phyloP scores from a whole-genome alignment of 2,888 invertebrate genomes.

The Onthophagus sagittarius region DNA sequence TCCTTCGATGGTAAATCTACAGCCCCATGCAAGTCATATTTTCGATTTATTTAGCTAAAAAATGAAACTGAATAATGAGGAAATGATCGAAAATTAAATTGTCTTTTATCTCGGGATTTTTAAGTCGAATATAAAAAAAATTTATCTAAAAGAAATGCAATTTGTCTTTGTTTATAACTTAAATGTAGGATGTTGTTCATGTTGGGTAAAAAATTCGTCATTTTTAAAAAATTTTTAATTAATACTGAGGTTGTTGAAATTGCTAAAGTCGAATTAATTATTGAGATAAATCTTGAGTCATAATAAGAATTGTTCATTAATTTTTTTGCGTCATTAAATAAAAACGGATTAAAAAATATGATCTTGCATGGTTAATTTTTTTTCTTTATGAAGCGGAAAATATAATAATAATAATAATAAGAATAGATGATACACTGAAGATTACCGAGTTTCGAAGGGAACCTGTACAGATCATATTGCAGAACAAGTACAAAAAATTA shows the following conservation, averaged over 20 bases:
- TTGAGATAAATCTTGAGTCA: not conserved
- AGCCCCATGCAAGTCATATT: not conserved
- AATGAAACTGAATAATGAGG: not conserved
- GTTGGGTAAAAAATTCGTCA: not conserved
- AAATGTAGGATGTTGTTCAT: not conserved
- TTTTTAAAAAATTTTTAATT: not conserved
- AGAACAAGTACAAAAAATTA: slow-evolving; percentile 21
- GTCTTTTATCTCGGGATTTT: not conserved
- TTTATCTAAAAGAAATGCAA: not conserved
- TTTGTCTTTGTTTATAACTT: not conserved
- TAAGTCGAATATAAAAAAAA: not conserved
- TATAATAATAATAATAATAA: too few relatives aligned
- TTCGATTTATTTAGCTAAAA: not conserved
- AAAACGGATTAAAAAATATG: not conserved
- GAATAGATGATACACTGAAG: slow-evolving; percentile 15
- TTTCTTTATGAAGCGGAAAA: not conserved
- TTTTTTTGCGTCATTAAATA: not conserved
- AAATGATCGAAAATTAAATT: not conserved
- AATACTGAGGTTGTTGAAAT: not conserved
- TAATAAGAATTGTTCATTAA: not conserved
- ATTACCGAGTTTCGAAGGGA: not conserved
- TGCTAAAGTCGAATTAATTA: not conserved
- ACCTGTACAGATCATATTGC: slow-evolving; percentile 24
- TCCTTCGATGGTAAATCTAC: not conserved
- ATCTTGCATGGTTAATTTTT: too few relatives aligned